phyloP scores from a whole-genome alignment of 1,140 invertebrate genomes.

The Solenopsis invicta region DNA sequence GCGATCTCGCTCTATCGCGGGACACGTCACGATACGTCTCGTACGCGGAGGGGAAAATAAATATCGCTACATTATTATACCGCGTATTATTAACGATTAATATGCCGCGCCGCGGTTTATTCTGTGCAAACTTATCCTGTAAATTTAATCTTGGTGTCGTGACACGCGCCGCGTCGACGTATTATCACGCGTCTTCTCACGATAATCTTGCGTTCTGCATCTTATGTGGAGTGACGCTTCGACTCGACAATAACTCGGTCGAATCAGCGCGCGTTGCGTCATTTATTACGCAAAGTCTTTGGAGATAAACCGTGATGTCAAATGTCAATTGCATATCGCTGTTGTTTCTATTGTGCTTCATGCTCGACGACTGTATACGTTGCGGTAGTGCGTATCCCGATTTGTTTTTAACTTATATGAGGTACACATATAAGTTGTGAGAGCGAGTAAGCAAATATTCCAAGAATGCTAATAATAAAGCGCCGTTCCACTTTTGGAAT shows the following conservation, averaged over 20 bases:
- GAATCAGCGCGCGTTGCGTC: neutral
- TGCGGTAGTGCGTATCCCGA: neutral
- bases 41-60: conserved; percentile 18
- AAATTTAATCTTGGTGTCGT: conserved; percentile 10
- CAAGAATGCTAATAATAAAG: conserved; percentile 34
- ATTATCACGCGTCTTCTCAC: neutral
- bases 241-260: neutral
- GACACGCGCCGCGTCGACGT: neutral
- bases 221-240: no score
- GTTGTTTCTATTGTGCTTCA: neutral
- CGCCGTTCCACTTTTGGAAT: conserved; percentile 43
- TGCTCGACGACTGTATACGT: neutral
- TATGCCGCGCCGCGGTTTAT: neutral
- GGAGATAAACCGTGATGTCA: neutral
- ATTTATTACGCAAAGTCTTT: neutral
- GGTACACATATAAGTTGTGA: neutral
- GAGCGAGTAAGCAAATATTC: conserved; percentile 28
- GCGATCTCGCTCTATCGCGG: conserved; percentile 12
- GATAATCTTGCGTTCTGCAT: neutral
- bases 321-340: neutral
- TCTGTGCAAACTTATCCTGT: conserved; percentile 11
- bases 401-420: conserved; percentile 22
- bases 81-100: conserved; percentile 30
- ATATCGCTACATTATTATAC: conserved; percentile 20
- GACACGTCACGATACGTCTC: conserved; percentile 35